Evolutionary conservation across 2,888 invertebrate genomes (phyloP), one percentile per base, ranked within the genome.

Genomic region (Brachypalpus laphriformis): DNA sequence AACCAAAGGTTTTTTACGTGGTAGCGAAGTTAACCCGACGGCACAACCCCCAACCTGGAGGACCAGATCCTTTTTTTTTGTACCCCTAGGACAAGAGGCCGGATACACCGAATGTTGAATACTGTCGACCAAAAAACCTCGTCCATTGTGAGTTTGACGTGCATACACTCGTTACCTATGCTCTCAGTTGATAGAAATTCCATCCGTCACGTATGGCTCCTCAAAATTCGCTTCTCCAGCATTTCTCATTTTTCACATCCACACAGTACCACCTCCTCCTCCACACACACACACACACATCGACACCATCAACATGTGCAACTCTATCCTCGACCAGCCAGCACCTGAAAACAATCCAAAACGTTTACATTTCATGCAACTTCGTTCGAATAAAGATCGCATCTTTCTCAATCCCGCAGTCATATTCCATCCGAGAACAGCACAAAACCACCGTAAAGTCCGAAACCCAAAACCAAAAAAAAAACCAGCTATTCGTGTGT

Each of bases 401-500:
- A 85, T 85, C 85, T 85, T 51, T 70, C 63, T 75, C 45, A 85
- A 81, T 59, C 75, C 71, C 59, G 57, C 54, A 81, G 54, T 78
- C 74, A 78, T 54, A 77, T 54, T 74, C 74, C 57, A 61, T 34
- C 54, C 70, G 14, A 42, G 22, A 65, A 34, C 14, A 65, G 42
- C n/a, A 9, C 34, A 7, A 59, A 78, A 66, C 77, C 59, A 25
- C 61, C 5, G 37, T 28, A 16, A 18, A 34, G 47, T 56, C 47
- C 28, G 42, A 8, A 31, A 37, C 34, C 20, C 9, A 66, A 25
- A 34, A 25, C 34, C 2, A 34, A 49, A 54, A 56, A 20, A 20
- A 40, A 56, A 20, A 25, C 18, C n/a, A n/a, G 40, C 75, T 37
- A 54, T 77, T 77, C 83, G 83, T 83, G 83, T 83, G 80, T 83